phyloP scores from a whole-genome alignment of 2,797 vertebrate species.

The Taeniopygia guttata region DNA sequence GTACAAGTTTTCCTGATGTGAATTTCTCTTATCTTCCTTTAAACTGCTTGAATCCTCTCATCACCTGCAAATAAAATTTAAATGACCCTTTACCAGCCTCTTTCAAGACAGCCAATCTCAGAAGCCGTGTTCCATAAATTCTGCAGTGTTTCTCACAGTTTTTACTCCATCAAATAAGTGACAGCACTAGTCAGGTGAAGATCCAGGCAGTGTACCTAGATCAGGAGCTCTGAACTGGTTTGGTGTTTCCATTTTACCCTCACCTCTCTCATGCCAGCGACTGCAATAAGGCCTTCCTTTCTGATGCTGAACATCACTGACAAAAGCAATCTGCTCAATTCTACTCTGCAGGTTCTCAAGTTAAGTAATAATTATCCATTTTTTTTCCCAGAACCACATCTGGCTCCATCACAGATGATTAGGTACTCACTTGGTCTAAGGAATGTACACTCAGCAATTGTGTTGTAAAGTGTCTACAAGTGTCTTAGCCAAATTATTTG shows the following conservation, averaged over 20 bases:
- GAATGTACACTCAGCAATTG: not conserved
- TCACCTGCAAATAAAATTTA: not conserved
- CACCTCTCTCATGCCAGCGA: not conserved
- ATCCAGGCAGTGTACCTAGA: not conserved
- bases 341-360: not conserved
- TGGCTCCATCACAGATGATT: not conserved
- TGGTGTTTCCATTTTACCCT: not conserved
- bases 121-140: accelerated
- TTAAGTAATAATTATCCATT: not conserved
- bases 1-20: not conserved
- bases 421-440: not conserved
- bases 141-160: not conserved
- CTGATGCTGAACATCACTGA: not conserved
- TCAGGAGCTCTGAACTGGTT: not conserved
- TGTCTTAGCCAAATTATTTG: not conserved
- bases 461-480: not conserved
- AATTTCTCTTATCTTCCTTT: not conserved
- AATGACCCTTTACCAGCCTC: not conserved
- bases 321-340: not conserved
- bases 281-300: not conserved
- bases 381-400: not conserved
- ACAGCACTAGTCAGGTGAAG: not conserved
- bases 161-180: not conserved
- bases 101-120: not conserved
- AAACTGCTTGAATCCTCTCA: not conserved